Evolutionary conservation across 2,888 invertebrate genomes (phyloP).

Genomic region (Lasioglossum zephyrum): DNA sequence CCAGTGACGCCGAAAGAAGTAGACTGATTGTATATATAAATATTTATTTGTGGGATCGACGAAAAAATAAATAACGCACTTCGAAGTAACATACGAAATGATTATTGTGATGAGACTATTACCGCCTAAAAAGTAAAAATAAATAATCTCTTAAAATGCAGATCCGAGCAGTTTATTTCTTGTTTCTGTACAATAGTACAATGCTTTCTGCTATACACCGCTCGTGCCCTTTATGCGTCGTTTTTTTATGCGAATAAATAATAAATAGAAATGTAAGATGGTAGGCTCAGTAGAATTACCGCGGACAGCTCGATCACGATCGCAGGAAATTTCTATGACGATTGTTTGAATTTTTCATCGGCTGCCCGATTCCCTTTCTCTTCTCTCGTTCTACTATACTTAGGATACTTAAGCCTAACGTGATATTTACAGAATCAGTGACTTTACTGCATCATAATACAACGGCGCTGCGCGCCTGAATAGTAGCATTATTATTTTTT

Average conservation of each 20-base stretch:
- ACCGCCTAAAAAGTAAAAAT: constrained; percentile 21
- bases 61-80: constrained; percentile 35
- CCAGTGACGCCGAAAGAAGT: constrained; percentile 98
- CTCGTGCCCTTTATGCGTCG: constrained; percentile 76
- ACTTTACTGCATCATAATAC: constrained; percentile 63
- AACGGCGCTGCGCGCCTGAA: constrained; percentile 69
- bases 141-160: constrained; percentile 52
- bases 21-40: constrained; percentile 86
- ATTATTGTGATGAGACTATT: constrained; percentile 10
- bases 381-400: constrained; percentile 49
- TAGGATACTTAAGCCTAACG: constrained; percentile 72
- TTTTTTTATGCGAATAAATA: constrained; percentile 81
- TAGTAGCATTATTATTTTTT: constrained; percentile 63
- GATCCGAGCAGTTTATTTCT: constrained; percentile 76
- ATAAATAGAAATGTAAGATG: constrained; percentile 78
- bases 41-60: constrained; percentile 15
- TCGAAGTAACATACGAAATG: neutral
- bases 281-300: constrained; percentile 72
- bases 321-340: constrained; percentile 46
- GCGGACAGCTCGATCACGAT: constrained; percentile 57
- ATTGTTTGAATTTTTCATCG: constrained; percentile 59
- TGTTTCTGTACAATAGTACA: constrained; percentile 81
- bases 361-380: constrained; percentile 64
- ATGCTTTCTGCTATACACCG: constrained; percentile 74
- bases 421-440: constrained; percentile 77